Evolutionary conservation across 2,113 vertebrate species (phyloP), one percentile per base, ranked within the genome.

Genomic region (Heterocephalus glaber): DNA sequence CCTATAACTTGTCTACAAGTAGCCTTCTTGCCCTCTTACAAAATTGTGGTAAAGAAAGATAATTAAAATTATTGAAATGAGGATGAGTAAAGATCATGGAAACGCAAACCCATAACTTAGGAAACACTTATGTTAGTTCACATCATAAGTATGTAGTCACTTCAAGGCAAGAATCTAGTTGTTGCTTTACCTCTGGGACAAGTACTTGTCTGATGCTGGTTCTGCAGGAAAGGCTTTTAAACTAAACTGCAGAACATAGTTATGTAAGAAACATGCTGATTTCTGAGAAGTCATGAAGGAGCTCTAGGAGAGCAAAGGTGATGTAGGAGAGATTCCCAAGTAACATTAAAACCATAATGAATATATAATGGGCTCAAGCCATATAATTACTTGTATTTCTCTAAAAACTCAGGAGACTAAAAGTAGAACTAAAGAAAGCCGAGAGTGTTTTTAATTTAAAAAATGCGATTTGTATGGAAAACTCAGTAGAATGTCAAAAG

Each of bases 141-240:
- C 30, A 14, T 19, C 1, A 0, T 16, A 61, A 52, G 33, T 44
- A 11, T 33, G 1, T 20, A 35, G 3, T 41, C 44, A 54, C n/a
- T 68, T 56, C 38, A 35, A 68, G 66, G 5, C 22, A 12, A 30
- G 13, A 11, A 20, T 13, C 14, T 19, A 41, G 0, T 82, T 13
- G 7, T 3, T 56, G 6, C 33, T 82, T 92, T 56, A 49, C 1
- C 9, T 52, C 7, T 35, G 35, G 54, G 16, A 7, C 10, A 66
- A 66, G 17, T 49, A 1, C 0, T 81, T 7, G 12, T 76, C 33
- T 63, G 19, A 7, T 24, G 7, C 10, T 47, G 12, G 30, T 41
- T 80, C 20, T 54, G 11, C 30, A 33, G 2, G 4, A 65, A 86
- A 66, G 1, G 1, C 2, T 28, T 26, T 70, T 61, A 19, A 82